Base-by-base conservation (phyloP, 2,113 vertebrate genomes). In the Pyrgilauda ruficollis region DNA sequence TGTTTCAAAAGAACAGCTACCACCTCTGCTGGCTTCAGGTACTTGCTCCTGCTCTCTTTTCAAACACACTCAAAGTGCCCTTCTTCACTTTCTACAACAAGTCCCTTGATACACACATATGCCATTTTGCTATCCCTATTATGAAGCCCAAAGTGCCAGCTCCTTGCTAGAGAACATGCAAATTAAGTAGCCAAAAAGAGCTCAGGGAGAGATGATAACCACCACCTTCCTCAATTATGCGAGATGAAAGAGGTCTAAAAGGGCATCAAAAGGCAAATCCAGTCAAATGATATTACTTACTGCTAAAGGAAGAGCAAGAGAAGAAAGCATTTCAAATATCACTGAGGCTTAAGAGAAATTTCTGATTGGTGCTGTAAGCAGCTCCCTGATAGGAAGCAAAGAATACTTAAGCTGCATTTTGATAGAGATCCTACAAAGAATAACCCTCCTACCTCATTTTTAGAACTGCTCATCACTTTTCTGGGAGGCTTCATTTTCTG, bases 401-500 rank as follows among this genome's bases (percentile, higher is more conserved):
- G 43, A 28, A 56, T 78, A 75, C 50, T 94, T 70, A 92, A 94
- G 93, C 87, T 86, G 70, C 55, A 61, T 92, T 92, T 95, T 90
- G 52, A 90, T 93, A 96, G 64, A 94, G 83, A 90, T 78, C 93
- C 96, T 96, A 37, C 83, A 49, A 89, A 94, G 88, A 91, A 95
- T 70, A 88, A 94, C 92, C 92, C 64, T 95, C 96, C 90, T 97
- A 96, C 96, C 96, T 97, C 95, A 70, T 96, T 80, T 84, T 95
- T 93, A 97, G 95, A 96, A 96, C 93, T 93, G 95, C 82, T 97
- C 95, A 97, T 91, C 95, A 88, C 79, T 95, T 96, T 96, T 96
- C 94, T 96, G 93, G 96, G 64, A 96, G 78, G 90, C 93, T 95
- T 96, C 95, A 74, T 95, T 86, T 92, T 97, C 95, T 96, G 94